Evolutionary conservation across 2,113 vertebrate species (phyloP).

Genomic region (Acanthochromis polyacanthus): DNA sequence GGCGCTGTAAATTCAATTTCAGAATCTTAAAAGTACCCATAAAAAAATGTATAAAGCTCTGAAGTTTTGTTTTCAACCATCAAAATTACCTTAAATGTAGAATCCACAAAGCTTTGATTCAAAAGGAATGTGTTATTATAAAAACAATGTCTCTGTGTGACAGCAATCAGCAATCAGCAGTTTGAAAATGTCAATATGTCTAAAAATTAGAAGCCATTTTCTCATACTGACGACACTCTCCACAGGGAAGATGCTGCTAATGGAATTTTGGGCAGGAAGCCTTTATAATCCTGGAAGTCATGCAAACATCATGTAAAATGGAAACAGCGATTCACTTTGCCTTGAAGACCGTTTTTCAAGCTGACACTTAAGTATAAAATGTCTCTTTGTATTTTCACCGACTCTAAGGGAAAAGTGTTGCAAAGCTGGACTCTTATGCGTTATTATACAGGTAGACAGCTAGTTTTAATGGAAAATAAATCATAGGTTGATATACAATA

Average conservation of each 20-base stretch:
- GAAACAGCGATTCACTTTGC: conserved; percentile 28
- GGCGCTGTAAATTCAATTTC: conserved; percentile 4
- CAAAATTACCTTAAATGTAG: conserved; percentile 40
- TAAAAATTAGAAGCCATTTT: conserved; percentile 60
- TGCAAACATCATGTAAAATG: conserved; percentile 45
- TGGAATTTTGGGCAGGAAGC: conserved; percentile 61
- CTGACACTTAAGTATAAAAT: neutral
- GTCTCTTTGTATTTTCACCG: neutral
- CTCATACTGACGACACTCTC: conserved; percentile 59
- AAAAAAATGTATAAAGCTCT: neutral
- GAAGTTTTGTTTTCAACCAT: conserved; percentile 10
- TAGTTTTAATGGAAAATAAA: neutral
- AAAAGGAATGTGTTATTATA: conserved; percentile 55
- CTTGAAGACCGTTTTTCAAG: conserved; percentile 14
- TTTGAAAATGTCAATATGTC: conserved; percentile 72
- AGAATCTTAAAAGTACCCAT: conserved; percentile 1
- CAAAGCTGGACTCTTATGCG: neutral
- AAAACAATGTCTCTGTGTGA: conserved; percentile 65
- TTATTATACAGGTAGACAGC: neutral
- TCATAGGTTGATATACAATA: neutral
- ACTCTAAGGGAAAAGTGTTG: neutral
- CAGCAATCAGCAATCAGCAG: conserved; percentile 70
- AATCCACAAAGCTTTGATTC: conserved; percentile 18
- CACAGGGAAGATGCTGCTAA: conserved; percentile 62
- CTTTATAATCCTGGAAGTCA: conserved; percentile 36